A percentile compares a stretch with the other conserved stretches of the same genome.
phyloP scores from a whole-genome alignment of 1,140 invertebrate genomes.

The Medauroidea extradentata region DNA sequence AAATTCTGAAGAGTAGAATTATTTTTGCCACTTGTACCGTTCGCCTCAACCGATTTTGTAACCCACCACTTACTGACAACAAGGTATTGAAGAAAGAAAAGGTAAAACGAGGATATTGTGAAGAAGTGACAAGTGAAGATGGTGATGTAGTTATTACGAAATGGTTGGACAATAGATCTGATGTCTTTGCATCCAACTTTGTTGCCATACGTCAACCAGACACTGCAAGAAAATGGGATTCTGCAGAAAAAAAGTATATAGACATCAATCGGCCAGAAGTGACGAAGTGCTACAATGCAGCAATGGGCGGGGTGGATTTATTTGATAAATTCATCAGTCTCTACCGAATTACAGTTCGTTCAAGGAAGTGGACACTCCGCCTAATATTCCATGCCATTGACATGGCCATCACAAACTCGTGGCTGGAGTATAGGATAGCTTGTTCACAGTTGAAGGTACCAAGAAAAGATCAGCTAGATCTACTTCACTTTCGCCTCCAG shows the following conservation, averaged over 20 bases:
- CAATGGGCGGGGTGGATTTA: conserved; percentile 40
- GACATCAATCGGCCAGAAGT: conserved; percentile 35
- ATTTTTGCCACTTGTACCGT: conserved; percentile 37
- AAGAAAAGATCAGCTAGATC: no score
- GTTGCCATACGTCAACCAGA: conserved; percentile 38
- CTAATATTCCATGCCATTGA: conserved; percentile 30
- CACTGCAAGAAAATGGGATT: conserved; percentile 35
- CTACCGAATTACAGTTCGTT: conserved; percentile 28
- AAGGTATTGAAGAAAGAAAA: conserved; percentile 32
- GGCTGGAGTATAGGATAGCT: no score
- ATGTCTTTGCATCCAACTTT: conserved; percentile 41
- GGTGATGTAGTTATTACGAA: conserved; percentile 36
- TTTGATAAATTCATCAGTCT: conserved; percentile 29
- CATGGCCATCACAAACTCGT: conserved; percentile 21
- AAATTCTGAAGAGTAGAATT: conserved; percentile 34
- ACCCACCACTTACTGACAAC: conserved; percentile 34
- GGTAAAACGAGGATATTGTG: conserved; percentile 35
- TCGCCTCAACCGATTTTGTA: conserved; percentile 36
- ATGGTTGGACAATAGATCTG: conserved; percentile 41
- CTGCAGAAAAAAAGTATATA: conserved; percentile 30
- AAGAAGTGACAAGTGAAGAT: conserved; percentile 36
- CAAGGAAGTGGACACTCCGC: conserved; percentile 33
- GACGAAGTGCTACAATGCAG: conserved; percentile 33
- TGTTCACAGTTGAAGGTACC: no score
- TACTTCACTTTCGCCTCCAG: no score